Base-by-base conservation (phyloP, 2,888 invertebrate species). In the Oscheius sp. region DNA sequence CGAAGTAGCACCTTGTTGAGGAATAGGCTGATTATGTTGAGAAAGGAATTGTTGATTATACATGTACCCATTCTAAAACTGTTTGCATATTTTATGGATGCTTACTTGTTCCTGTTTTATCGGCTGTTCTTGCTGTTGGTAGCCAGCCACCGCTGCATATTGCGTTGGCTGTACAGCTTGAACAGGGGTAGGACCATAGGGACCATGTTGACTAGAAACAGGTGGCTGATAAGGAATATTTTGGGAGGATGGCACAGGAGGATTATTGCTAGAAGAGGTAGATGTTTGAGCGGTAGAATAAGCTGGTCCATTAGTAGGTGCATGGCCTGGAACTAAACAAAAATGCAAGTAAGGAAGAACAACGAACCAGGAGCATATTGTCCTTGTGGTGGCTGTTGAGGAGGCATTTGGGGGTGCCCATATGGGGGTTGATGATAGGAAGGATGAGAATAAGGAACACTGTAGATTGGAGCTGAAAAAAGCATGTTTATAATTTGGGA, bases 361-460 rank as follows among this genome's bases (percentile, higher is more conserved):
- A n/a, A 15, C 23, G 20, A 20, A 52, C 66, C 69, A 42, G 70
- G 70, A 37, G 61, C 39, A 20, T 67, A 65, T 61, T 46, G 37
- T 20, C 68, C 64, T 5, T 68, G 70, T 33, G 57, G 65, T 42
- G 71, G 31, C n/a, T 64, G 33, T 20, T 27, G 64, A 50, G 4
- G 31, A 1, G 17, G 27, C 48, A 33, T 15, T 25, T 64, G 64
- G 17, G 63, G 48, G 25, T 64, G 61, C 25, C 42, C 45, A 25
- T 61, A 45, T 17, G 25, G 17, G 23, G 10, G 48, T 25, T 31
- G 57, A 20, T 57, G 25, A 5, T 57, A n/a, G n/a, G n/a, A n/a
- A n/a, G n/a, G 33, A 27, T 57, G 25, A 37, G 33, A 37, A 12
- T 37, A 37, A 10, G 39, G 57, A 15, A 57, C 29, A 33, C 33